Conservation (phyloP, 2,113 vertebrate genomes). For the Corythoichthys haematopterus region DNA sequence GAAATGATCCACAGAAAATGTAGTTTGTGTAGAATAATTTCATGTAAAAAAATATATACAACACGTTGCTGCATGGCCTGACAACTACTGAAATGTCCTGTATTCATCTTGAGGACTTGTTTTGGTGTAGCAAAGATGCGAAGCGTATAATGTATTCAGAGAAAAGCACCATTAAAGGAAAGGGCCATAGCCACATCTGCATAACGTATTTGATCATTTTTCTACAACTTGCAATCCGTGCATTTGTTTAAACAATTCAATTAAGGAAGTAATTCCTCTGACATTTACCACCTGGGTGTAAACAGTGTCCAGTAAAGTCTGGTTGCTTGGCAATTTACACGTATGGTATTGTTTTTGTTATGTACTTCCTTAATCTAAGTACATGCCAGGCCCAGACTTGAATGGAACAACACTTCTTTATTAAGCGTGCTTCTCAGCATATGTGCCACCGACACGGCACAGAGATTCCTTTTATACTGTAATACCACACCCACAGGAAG, state of each 20-base stretch:
- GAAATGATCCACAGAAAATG: not conserved
- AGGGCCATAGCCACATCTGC: not conserved
- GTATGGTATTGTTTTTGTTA: too few species aligned
- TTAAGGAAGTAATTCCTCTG: not conserved
- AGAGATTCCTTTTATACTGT: too few species aligned
- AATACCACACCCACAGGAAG: too few species aligned
- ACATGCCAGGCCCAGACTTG: too few species aligned
- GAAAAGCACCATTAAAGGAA: not conserved
- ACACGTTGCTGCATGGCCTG: not conserved
- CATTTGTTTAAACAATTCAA: not conserved
- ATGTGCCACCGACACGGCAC: too few species aligned
- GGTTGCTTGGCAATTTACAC: constrained; percentile 39
- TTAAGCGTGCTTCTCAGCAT: too few species aligned
- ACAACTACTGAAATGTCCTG: not conserved
- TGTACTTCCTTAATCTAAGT: too few species aligned
- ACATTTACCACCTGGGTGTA: constrained; percentile 14
- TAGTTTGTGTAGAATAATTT: not conserved
- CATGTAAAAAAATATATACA: not conserved
- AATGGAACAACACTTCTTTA: too few species aligned
- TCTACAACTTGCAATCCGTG: not conserved
- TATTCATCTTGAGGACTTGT: not conserved
- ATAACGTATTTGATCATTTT: not conserved
- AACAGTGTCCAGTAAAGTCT: constrained; percentile 9
- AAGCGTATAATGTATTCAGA: not conserved
- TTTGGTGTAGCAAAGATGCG: not conserved